Evolutionary conservation across 1,140 invertebrate species (phyloP), one percentile per base, ranked within the genome.

Genomic region (Anoplolepis gracilipes): DNA sequence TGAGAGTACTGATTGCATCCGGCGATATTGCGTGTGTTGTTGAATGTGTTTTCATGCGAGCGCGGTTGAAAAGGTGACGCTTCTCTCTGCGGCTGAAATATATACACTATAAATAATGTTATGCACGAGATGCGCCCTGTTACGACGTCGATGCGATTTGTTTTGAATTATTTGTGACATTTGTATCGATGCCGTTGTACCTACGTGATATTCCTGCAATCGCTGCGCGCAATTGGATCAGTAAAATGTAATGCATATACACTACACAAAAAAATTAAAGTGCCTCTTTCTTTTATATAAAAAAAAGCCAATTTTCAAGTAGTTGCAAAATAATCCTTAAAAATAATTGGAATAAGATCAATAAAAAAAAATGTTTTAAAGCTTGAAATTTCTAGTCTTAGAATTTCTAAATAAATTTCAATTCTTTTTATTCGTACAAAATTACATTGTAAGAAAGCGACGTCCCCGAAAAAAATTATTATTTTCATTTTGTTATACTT

Each of bases 1-100:
- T 46, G 84, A 36, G 25, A 33, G 55, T 64, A 61, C 85, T 53
- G 85, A 90, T 88, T 88, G 75, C 75, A 53, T 73, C 82, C 30
- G 67, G 22, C 70, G 69, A 84, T 88, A 87, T 65, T 53, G 69
- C 42, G 62, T 49, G 62, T 42, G 62, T 86, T 72, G 85, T 53
- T 57, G 73, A 57, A 76, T 88, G 78, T 53, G 72, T 73, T 82
- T 82, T 84, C 85, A 33, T 33, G 42, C 22, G 69, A 22, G 46
- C 13, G 22, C n/a, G 22, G 6, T 10, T 28, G 42, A 39, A 46
- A 73, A 30, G 57, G 11, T 36, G 13, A 72, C 57, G 39, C n/a
- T 28, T n/a, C 19, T 49, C 72, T 25, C 16, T n/a, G 16, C 67
- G 65, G 36, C n/a, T 49, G 69, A 46, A 49, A 36, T 64, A 49